Percentiles rank a stretch among this genome's conserved stretches.
Conservation (phyloP, 2,113 vertebrate species). For the Lophotis ruficrista region DNA sequence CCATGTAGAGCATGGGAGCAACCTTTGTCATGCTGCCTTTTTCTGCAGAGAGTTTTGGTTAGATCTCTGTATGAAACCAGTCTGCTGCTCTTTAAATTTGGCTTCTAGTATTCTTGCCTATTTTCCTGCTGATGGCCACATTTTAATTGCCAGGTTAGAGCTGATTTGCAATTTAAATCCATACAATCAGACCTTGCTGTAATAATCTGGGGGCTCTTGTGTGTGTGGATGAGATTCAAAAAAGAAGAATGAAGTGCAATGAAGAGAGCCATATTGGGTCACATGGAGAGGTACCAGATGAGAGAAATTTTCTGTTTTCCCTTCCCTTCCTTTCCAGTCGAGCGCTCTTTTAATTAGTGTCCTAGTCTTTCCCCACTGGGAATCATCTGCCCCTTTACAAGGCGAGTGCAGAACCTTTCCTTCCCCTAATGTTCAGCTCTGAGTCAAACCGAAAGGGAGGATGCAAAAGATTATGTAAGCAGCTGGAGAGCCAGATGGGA, state of each 20-base stretch:
- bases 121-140: not conserved
- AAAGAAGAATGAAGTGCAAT: not conserved
- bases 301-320: not conserved
- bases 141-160: not conserved
- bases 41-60: not conserved
- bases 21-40: not conserved
- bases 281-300: not conserved
- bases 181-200: not conserved
- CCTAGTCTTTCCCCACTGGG: not conserved
- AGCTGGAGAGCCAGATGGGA: constrained; percentile 23
- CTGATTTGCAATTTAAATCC: not conserved
- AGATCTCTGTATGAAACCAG: not conserved
- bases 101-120: not conserved
- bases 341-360: not conserved
- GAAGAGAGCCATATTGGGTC: not conserved
- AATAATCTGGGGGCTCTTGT: not conserved
- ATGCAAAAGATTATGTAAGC: not conserved
- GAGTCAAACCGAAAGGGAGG: not conserved
- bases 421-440: not conserved
- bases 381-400: not conserved
- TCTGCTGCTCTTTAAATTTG: not conserved
- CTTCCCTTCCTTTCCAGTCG: not conserved
- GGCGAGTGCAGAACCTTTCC: not conserved
- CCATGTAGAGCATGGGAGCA: not conserved
- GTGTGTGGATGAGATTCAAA: not conserved